A percentile compares a stretch with the other conserved stretches of the same genome.
These are phyloP conservation scores for Drosophila sp. DNA, from an alignment of 1,140 invertebrate genomes.

Conservation along the genomic window DNA sequence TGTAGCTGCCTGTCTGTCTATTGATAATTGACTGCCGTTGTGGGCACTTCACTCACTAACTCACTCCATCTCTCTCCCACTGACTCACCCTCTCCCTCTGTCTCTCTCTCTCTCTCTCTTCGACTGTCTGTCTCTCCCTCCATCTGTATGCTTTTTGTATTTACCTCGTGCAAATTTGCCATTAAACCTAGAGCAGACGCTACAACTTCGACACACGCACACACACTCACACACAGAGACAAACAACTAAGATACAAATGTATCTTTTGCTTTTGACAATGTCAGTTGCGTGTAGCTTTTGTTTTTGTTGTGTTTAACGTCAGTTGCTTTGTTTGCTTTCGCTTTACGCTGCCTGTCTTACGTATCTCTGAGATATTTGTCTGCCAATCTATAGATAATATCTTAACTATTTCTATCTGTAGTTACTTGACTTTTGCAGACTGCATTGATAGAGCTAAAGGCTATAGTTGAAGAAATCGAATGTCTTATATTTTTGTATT, in stretches of 20 bases:
- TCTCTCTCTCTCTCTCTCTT: slow-evolving; percentile 13
- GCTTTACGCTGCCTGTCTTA: slow-evolving; percentile 35
- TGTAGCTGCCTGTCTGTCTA: slow-evolving; percentile 49
- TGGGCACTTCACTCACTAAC: slow-evolving; percentile 52
- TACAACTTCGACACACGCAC: slow-evolving; percentile 32
- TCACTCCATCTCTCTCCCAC: slow-evolving; percentile 4
- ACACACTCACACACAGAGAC: slow-evolving; percentile 41
- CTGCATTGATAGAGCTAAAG: not conserved
- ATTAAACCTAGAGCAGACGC: slow-evolving; percentile 76
- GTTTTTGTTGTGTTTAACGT: slow-evolving; percentile 58
- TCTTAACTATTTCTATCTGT: slow-evolving; percentile 14
- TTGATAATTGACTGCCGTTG: slow-evolving; percentile 75
- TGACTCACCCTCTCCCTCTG: slow-evolving; percentile 19
- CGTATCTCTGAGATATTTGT: slow-evolving; percentile 37
- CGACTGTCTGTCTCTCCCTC: not conserved
- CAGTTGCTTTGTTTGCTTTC: slow-evolving; percentile 46
- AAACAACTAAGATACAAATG: slow-evolving; percentile 56
- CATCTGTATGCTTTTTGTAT: slow-evolving; percentile 45
- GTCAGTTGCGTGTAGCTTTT: slow-evolving; percentile 54
- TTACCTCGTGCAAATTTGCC: slow-evolving; percentile 80
- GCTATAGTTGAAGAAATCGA: not conserved
- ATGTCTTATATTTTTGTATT: too few species aligned
- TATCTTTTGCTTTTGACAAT: slow-evolving; percentile 57
- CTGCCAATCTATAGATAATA: slow-evolving; percentile 16
- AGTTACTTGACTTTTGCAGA: not conserved